Evolutionary conservation across 2,797 vertebrate species (phyloP).

Genomic region (Lemur catta): DNA sequence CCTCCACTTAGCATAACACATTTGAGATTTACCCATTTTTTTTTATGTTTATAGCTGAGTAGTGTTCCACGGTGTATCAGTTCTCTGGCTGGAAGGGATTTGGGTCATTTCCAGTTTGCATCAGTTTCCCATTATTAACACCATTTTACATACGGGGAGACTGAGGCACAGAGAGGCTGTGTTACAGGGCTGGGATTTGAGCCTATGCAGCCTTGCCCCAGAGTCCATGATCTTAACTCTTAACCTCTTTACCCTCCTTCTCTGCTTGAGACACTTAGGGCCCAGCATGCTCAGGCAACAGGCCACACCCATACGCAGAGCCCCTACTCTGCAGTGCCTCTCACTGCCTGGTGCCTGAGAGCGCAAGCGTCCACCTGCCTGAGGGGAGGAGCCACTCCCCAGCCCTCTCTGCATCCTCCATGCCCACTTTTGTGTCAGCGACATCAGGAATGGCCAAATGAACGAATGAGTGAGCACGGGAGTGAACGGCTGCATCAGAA

Average conservation of each 20-base stretch:
- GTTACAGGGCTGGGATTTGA: neutral
- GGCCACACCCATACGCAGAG: neutral
- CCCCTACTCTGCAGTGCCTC: neutral
- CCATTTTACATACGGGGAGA: neutral
- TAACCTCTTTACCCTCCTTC: neutral
- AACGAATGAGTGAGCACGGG: neutral
- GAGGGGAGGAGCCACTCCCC: no score
- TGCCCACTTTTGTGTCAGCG: accelerated
- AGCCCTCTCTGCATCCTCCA: neutral
- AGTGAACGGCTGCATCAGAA: neutral
- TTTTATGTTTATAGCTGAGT: neutral
- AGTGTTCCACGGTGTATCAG: accelerated
- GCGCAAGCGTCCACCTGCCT: accelerated
- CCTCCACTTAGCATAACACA: accelerated
- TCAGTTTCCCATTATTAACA: neutral
- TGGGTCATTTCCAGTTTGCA: neutral
- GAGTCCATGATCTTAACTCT: neutral
- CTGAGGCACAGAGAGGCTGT: neutral
- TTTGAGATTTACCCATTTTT: accelerated
- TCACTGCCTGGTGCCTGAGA: no score
- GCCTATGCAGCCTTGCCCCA: neutral
- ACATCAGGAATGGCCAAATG: neutral
- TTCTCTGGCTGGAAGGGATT: neutral
- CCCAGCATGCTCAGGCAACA: accelerated
- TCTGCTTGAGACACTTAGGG: neutral